Evolutionary conservation across 2,888 invertebrate species (phyloP).

Genomic region (Rhagophthalmus giganteus): DNA sequence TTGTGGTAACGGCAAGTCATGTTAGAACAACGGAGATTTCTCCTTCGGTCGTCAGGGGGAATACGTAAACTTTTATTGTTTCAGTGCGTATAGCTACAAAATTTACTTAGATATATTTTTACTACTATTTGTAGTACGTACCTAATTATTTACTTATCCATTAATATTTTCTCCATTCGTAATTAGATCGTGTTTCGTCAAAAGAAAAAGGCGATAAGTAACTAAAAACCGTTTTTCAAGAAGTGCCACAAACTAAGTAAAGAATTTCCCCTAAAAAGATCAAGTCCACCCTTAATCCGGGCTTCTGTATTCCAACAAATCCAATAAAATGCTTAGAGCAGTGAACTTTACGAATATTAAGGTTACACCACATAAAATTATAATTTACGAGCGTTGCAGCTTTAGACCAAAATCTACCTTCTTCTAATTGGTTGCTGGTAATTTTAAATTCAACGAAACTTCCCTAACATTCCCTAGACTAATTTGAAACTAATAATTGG

Average conservation of each 20-base stretch:
- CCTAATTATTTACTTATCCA: too few relatives aligned
- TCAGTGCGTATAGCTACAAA: too few relatives aligned
- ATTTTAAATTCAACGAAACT: conserved; percentile 10
- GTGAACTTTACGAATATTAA: conserved; percentile 23
- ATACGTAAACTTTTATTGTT: too few relatives aligned
- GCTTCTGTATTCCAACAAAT: conserved; percentile 20
- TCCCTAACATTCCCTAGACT: conserved; percentile 12
- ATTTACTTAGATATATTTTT: too few relatives aligned
- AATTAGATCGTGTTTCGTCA: too few relatives aligned
- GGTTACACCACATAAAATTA: conserved; percentile 15
- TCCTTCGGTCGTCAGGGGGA: conserved; percentile 11
- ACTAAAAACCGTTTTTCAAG: conserved; percentile 1
- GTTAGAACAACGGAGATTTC: conserved; percentile 17
- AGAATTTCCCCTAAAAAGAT: conserved; percentile 21
- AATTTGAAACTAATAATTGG: conserved; percentile 24
- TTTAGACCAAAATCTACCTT: conserved; percentile 9
- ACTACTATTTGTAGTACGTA: too few relatives aligned
- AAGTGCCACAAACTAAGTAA: conserved; percentile 1
- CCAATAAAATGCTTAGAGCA: conserved; percentile 26
- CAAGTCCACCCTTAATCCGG: conserved; percentile 20
- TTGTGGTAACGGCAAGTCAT: conserved; percentile 41
- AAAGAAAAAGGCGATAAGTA: too few relatives aligned
- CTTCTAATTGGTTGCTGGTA: conserved; percentile 10
- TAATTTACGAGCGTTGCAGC: conserved; percentile 15
- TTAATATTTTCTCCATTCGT: too few relatives aligned